phyloP scores from a whole-genome alignment of 1,140 invertebrate species.

The Neomicropteryx cornuta region DNA sequence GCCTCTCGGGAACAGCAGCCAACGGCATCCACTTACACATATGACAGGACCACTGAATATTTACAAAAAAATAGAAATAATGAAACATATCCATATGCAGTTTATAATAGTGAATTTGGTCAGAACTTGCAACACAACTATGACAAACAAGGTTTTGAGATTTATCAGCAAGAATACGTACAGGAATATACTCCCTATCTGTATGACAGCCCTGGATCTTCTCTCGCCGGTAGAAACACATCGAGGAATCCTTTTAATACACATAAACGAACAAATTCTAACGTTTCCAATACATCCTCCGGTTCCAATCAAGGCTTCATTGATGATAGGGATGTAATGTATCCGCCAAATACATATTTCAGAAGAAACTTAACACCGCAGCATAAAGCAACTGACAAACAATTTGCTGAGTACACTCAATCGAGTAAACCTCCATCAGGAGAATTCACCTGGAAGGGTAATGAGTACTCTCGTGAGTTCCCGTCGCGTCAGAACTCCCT shows the following conservation, averaged over 20 bases:
- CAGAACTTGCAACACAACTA: conserved; percentile 15
- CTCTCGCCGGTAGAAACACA: conserved; percentile 37
- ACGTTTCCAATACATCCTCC: conserved; percentile 53
- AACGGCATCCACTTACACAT: conserved; percentile 6
- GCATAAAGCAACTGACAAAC: too few species aligned
- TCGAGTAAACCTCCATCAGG: too few species aligned
- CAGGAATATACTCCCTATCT: conserved; percentile 36
- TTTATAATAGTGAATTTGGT: conserved; percentile 13
- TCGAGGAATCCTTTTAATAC: conserved; percentile 35
- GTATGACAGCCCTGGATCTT: conserved; percentile 48
- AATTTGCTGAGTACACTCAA: conserved; percentile 34
- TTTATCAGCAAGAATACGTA: conserved; percentile 21
- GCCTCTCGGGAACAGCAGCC: conserved; percentile 5
- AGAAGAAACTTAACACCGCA: too few species aligned
- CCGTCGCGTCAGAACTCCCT: conserved; percentile 46
- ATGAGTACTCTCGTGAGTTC: conserved; percentile 29
- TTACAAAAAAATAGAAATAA: conserved; percentile 11
- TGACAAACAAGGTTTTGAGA: conserved; percentile 17
- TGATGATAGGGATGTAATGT: too few species aligned
- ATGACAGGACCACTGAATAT: conserved; percentile 14
- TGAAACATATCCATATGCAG: conserved; percentile 10
- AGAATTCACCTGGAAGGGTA: conserved; percentile 35
- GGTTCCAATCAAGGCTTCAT: conserved; percentile 45
- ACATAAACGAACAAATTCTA: conserved; percentile 58
- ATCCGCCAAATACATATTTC: too few species aligned